phyloP scores from a whole-genome alignment of 2,113 vertebrate genomes.

The Lophochroa leadbeateri region DNA sequence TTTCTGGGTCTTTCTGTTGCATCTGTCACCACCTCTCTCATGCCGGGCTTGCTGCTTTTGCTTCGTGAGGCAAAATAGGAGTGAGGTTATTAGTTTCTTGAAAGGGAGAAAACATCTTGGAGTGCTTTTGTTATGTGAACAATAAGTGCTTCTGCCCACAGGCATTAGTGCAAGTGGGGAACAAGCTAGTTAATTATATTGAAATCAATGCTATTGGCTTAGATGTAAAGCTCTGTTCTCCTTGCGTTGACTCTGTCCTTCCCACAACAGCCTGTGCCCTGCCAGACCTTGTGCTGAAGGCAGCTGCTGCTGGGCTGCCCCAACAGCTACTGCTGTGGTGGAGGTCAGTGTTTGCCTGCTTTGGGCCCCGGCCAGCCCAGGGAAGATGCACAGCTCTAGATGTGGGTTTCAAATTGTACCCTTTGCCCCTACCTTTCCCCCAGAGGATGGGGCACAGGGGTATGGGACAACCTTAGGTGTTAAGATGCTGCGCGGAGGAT shows the following conservation, averaged over 20 bases:
- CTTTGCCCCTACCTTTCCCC: not conserved
- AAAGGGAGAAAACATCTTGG: not conserved
- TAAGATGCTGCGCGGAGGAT: not conserved
- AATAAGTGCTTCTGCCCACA: not conserved
- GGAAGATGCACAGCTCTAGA: fast-evolving
- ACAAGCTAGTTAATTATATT: not conserved
- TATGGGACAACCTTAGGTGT: not conserved
- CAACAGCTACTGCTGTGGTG: fast-evolving
- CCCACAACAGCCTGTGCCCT: not conserved
- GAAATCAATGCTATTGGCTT: not conserved
- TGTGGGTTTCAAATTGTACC: not conserved
- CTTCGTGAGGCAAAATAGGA: not conserved
- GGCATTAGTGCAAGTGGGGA: not conserved
- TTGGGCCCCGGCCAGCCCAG: not conserved
- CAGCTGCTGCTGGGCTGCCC: not conserved
- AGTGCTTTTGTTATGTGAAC: not conserved
- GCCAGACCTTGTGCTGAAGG: fast-evolving
- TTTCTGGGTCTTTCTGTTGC: not conserved
- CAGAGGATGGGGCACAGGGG: fast-evolving
- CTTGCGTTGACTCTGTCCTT: not conserved
- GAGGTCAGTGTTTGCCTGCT: fast-evolving
- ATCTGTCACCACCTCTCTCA: not conserved
- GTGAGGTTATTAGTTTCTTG: not conserved
- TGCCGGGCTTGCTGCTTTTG: not conserved
- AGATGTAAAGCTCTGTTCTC: not conserved